Evolutionary conservation across 2,113 vertebrate species (phyloP).

Genomic region (Chloropsis cyanopogon): DNA sequence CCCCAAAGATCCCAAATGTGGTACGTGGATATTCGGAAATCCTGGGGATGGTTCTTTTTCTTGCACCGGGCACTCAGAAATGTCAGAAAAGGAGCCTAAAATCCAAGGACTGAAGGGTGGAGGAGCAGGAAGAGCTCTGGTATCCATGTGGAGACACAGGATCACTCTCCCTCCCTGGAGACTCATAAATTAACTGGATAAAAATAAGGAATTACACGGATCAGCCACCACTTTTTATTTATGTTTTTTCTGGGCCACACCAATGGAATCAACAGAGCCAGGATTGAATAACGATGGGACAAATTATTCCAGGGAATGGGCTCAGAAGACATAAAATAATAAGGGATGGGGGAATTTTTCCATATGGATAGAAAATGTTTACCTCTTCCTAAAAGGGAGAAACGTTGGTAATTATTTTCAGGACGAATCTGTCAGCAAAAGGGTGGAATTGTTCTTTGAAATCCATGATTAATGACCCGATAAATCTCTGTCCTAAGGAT

Average conservation of each 20-base stretch:
- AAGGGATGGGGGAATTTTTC: neutral
- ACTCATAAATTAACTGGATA: neutral
- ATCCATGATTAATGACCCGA: neutral
- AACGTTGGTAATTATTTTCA: neutral
- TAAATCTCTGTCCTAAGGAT: neutral
- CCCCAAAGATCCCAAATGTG: rapidly evolving
- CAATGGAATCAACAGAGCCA: neutral
- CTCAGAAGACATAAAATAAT: neutral
- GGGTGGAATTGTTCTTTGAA: neutral
- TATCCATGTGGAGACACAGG: neutral
- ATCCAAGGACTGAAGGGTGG: neutral
- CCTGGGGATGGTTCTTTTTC: neutral
- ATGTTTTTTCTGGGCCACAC: neutral
- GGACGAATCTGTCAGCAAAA: neutral
- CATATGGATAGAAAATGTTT: neutral
- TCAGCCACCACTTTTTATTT: neutral
- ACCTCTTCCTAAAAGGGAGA: neutral
- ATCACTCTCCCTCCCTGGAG: neutral
- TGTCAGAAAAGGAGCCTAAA: neutral
- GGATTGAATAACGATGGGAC: rapidly evolving
- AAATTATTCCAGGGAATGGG: neutral
- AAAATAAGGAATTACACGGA: neutral
- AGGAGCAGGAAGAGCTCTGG: neutral
- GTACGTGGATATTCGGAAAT: neutral
- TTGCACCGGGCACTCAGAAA: rapidly evolving